Evolutionary conservation across 2,888 invertebrate species (phyloP).

Genomic region (Dasypolia templi): DNA sequence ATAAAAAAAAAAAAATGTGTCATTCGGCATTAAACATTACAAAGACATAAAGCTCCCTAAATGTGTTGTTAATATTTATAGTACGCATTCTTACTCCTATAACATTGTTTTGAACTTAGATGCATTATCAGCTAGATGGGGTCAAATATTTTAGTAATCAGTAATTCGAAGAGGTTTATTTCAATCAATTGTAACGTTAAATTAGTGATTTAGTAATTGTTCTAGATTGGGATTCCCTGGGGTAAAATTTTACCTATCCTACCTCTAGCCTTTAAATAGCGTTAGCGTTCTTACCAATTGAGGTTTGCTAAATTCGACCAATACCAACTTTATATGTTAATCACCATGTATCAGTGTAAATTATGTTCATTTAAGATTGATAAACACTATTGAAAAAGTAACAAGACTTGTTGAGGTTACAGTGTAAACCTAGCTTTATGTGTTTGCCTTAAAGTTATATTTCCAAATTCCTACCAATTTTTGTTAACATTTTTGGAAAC

Average conservation of each 20-base stretch:
- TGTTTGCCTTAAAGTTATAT: neutral
- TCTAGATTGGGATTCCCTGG: neutral
- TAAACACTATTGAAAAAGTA: neutral
- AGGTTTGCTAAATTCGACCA: no score
- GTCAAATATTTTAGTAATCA: slow-evolving; percentile 59
- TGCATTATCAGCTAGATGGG: slow-evolving; percentile 55
- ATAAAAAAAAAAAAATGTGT: no score
- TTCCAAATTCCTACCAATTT: neutral
- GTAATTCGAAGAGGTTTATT: slow-evolving; percentile 19
- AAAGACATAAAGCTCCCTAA: slow-evolving; percentile 1
- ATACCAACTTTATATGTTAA: no score
- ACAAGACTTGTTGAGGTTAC: no score
- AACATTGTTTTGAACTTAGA: slow-evolving; percentile 53
- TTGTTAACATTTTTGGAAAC: neutral
- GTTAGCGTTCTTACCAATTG: no score
- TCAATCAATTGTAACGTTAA: slow-evolving; percentile 18
- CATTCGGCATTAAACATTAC: neutral
- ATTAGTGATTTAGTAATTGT: slow-evolving; percentile 1
- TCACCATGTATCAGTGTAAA: neutral
- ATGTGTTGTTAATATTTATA: neutral
- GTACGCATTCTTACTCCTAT: slow-evolving; percentile 41
- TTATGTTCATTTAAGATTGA: neutral
- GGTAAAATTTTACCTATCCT: neutral
- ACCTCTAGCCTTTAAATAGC: neutral
- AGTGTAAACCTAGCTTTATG: neutral